Percentiles rank a stretch among this genome's conserved stretches.
Conservation (phyloP, 2,797 vertebrate genomes). For the Nannoperca australis region DNA sequence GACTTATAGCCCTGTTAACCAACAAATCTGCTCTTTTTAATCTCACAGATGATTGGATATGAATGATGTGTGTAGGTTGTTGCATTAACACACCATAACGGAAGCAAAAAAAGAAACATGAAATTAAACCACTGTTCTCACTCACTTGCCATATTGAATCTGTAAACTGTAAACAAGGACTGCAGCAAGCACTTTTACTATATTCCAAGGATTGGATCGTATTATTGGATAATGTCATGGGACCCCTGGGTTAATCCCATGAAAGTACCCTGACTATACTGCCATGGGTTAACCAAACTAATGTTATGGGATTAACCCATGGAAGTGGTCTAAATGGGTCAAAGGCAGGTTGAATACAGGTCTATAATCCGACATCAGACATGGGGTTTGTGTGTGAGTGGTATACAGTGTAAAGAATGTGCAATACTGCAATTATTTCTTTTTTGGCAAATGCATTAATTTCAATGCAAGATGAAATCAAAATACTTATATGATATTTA, state of each 20-base stretch:
- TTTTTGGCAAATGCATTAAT: not conserved
- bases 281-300: not conserved
- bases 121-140: not conserved
- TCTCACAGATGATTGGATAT: slow-evolving; percentile 7
- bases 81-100: not conserved
- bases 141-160: not conserved
- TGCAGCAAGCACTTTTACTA: not conserved
- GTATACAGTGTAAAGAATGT: not conserved
- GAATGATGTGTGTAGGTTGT: not conserved
- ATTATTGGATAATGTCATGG: not conserved
- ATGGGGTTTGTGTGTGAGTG: slow-evolving; percentile 12
- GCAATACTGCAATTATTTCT: not conserved
- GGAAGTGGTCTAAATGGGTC: slow-evolving; percentile 47
- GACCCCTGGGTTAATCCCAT: too few relatives aligned
- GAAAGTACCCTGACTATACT: too few relatives aligned
- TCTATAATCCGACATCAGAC: slow-evolving; percentile 46
- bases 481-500: not conserved
- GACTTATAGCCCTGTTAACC: not conserved
- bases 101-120: not conserved
- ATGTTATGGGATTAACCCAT: slow-evolving; percentile 32
- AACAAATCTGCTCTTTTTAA: not conserved
- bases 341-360: slow-evolving; percentile 22
- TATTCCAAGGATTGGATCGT: slow-evolving; percentile 1
- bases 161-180: not conserved
- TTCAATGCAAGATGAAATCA: not conserved